Conservation (phyloP, 2,113 vertebrate species). For the Pollachius pollachius region DNA sequence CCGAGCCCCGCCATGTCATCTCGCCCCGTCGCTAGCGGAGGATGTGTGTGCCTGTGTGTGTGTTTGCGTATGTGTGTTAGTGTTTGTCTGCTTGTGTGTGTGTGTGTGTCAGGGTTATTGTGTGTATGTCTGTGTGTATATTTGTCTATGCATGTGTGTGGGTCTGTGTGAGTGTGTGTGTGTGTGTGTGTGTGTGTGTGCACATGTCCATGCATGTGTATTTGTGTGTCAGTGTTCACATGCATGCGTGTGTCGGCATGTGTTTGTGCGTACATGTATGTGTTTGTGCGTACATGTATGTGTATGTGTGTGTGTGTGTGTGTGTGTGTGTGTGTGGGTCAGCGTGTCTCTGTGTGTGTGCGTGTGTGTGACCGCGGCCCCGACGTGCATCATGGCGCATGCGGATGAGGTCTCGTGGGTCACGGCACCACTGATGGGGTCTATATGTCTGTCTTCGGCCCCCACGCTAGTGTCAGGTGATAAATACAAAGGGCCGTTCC, state of each 20-base stretch:
- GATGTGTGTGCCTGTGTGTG: slow-evolving; percentile 1
- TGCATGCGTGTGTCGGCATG: no score
- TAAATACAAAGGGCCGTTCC: no score
- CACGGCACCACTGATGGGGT: slow-evolving; percentile 45
- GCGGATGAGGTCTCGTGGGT: slow-evolving; percentile 22
- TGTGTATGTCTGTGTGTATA: no score
- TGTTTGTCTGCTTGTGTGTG: background rate
- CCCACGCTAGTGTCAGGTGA: slow-evolving; percentile 21
- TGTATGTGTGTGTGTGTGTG: background rate
- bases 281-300: background rate
- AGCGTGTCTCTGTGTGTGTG: background rate
- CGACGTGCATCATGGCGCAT: no score
- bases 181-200: background rate
- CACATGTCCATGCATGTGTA: no score
- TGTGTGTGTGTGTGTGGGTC: background rate
- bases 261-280: no score
- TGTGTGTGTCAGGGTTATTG: no score
- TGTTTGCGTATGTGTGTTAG: background rate
- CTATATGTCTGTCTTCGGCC: slow-evolving; percentile 17
- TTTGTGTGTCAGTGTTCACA: no score
- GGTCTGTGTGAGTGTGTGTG: no score
- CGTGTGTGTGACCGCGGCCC: background rate
- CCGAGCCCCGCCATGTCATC: slow-evolving; percentile 51
- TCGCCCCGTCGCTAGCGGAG: slow-evolving; percentile 31
- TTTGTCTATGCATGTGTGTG: no score